Evolutionary conservation across 2,797 vertebrate species (phyloP), one percentile per base, ranked within the genome.

Genomic region (Lacerta agilis): DNA sequence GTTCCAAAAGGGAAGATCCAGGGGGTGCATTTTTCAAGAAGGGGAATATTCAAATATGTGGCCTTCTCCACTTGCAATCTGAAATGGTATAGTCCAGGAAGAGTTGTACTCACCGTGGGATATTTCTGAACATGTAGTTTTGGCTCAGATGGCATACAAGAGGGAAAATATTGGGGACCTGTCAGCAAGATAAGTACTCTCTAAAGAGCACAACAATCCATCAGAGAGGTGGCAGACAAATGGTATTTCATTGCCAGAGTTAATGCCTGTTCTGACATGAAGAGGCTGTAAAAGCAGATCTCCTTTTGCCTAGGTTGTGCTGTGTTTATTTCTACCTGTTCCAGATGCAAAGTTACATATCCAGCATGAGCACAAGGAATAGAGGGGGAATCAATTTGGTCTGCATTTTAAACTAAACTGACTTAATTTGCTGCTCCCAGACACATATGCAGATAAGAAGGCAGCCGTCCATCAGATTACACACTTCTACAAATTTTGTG

Each of bases 141-240:
- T 79, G 33, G 87, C 73, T 1, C 27, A 4, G 7, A 0, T 15
- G 49, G 80, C 27, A 72, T 69, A 55, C 18, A 20, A 33, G 3
- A 45, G 29, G 49, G 1, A 29, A 29, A 79, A 15, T 5, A 43
- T 80, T 29, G 86, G 1, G 20, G 86, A 4, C 41, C 58, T 88
- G 87, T 71, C 67, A 55, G 58, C 1, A 71, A 71, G 79, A 61
- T 79, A 83, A 90, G 85, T 61, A 79, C 0, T 2, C 84, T 92
- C 83, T 92, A 92, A 93, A 91, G 92, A 91, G 90, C 77, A 67
- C 10, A 20, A 89, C 41, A 72, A 83, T 86, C 92, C 90, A 81
- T 91, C 93, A 91, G 0, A 9, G 89, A 82, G 80, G 3, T 86
- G 88, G 90, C 86, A 92, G 88, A 87, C 91, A 85, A 86, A 25